A percentile compares a stretch with the other conserved stretches of the same genome.
phyloP scores from a whole-genome alignment of 1,140 invertebrate species.

The Meloidogyne exigua region DNA sequence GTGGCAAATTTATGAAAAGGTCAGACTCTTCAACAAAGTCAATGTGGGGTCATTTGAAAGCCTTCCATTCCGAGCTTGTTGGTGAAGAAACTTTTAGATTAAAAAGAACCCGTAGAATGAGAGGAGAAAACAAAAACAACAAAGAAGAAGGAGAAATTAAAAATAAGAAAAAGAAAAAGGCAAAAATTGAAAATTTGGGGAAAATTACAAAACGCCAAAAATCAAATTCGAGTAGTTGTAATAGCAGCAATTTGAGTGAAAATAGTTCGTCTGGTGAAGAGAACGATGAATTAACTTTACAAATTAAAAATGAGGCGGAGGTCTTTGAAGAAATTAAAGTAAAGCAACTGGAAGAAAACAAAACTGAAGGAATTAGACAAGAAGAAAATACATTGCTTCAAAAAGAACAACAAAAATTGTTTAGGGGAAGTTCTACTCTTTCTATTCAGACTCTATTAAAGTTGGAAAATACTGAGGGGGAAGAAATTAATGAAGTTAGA shows the following conservation, averaged over 20 bases:
- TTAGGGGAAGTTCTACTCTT: neutral
- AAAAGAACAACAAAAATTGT: neutral
- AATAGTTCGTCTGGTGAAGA: neutral
- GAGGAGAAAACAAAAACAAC: neutral
- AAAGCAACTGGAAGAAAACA: neutral
- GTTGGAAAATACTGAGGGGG: neutral
- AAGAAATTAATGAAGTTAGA: neutral
- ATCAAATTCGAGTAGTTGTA: neutral
- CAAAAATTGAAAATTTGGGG: neutral
- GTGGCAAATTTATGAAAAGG: conserved; percentile 43
- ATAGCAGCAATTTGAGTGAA: neutral
- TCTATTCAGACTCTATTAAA: conserved; percentile 23
- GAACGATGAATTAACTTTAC: neutral
- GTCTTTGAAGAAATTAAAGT: too few relatives aligned
- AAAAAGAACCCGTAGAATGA: conserved; percentile 32
- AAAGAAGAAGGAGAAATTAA: neutral
- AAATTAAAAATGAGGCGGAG: neutral
- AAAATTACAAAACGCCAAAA: neutral
- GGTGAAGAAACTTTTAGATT: conserved; percentile 41
- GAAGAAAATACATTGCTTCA: neutral
- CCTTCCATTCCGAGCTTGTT: conserved; percentile 36
- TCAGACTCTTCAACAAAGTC: conserved; percentile 39
- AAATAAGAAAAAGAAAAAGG: conserved; percentile 6
- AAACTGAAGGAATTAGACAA: neutral
- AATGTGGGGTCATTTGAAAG: conserved; percentile 43